phyloP scores from a whole-genome alignment of 2,113 vertebrate species.

The Morone saxatilis region DNA sequence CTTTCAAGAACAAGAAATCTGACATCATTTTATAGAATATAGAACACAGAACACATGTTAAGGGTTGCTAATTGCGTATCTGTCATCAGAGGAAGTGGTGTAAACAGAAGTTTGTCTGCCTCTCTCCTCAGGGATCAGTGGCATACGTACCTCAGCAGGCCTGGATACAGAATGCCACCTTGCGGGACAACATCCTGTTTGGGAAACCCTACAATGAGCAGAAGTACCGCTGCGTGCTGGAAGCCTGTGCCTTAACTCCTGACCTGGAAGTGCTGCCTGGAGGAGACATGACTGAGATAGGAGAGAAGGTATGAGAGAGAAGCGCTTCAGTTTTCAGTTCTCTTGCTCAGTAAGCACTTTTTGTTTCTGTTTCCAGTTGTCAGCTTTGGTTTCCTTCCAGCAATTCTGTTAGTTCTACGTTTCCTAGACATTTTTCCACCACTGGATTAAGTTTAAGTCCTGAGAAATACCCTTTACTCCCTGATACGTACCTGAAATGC shows the following conservation, averaged over 20 bases:
- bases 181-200: slow-evolving; percentile 97
- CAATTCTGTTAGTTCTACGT: neutral
- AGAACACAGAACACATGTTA: too few relatives aligned
- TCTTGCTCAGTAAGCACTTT: neutral
- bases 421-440: neutral
- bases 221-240: slow-evolving; percentile 89
- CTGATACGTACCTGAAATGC: neutral
- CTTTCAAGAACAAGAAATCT: neutral
- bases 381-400: neutral
- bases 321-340: neutral
- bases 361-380: neutral
- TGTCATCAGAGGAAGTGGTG: neutral
- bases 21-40: neutral
- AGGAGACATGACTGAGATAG: slow-evolving; percentile 96
- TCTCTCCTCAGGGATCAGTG: slow-evolving; percentile 89
- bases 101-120: neutral
- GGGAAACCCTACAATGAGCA: slow-evolving; percentile 87
- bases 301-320: slow-evolving; percentile 91
- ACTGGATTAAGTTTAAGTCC: neutral
- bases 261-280: slow-evolving; percentile 94
- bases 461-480: neutral
- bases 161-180: slow-evolving; percentile 95
- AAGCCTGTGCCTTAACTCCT: slow-evolving; percentile 91
- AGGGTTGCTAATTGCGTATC: neutral
- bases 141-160: slow-evolving; percentile 97